Evolutionary conservation across 2,113 vertebrate species (phyloP).

Genomic region (Rhea pennata): DNA sequence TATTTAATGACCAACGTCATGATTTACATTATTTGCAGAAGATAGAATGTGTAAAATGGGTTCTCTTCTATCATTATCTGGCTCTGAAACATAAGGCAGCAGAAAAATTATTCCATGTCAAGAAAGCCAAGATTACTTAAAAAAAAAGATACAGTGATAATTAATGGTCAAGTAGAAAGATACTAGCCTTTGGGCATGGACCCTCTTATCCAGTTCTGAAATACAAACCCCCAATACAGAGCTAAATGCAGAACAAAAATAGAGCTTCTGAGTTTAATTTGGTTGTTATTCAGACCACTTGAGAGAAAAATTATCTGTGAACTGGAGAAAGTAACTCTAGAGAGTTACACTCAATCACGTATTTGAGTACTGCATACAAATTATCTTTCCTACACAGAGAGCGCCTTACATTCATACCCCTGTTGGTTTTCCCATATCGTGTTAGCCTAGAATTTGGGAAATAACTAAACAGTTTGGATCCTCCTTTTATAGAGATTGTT

Average conservation of each 20-base stretch:
- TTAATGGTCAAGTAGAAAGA: background rate
- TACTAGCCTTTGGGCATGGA: background rate
- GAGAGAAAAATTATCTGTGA: background rate
- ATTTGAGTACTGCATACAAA: background rate
- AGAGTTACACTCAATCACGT: background rate
- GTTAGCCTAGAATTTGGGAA: background rate
- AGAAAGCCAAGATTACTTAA: background rate
- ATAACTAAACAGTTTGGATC: background rate
- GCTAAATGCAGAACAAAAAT: background rate
- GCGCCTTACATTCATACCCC: background rate
- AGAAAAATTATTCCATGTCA: background rate
- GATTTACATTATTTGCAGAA: background rate
- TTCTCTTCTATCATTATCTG: background rate
- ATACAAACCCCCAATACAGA: background rate
- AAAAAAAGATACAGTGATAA: background rate
- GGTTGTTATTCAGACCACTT: background rate
- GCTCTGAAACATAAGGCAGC: background rate
- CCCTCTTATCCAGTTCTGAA: background rate
- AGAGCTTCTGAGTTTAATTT: background rate
- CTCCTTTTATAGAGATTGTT: background rate
- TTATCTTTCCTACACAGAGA: background rate
- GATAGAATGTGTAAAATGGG: background rate
- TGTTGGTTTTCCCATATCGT: fast-evolving
- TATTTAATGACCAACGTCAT: background rate
- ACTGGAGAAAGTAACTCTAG: background rate